Base-by-base conservation (phyloP, 2,888 invertebrate species). In the Aphidoletes aphidimyza region DNA sequence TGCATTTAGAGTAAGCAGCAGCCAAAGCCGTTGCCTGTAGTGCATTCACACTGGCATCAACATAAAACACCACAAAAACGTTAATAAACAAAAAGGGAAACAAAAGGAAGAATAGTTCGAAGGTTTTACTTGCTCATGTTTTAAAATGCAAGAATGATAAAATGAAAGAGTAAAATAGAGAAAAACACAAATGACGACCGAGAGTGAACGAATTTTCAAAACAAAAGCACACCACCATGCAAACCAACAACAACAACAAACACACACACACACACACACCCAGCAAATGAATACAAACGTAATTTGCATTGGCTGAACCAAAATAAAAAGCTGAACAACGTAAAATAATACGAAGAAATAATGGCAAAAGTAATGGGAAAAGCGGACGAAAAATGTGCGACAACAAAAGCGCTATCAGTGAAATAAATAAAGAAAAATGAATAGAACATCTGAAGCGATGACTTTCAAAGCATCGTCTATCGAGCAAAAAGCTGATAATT, bases 81-180 rank as follows among this genome's bases (percentile, higher is more conserved):
- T 37, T n/a, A 81, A 81, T 81, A 37, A 37, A 81, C 37, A 11
- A 39, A 49, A n/a, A 37, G n/a, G 37, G 37, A 37, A 37, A 81
- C 19, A 81, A 81, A 81, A n/a, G n/a, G n/a, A n/a, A 81, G 37
- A 37, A 81, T 81, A 37, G 37, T 36, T 81, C 81, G 81, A 37
- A 81, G 81, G 22, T 81, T n/a, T n/a, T n/a, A n/a, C n/a, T n/a
- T n/a, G n/a, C n/a, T 81, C 81, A 81, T 81, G n/a, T 81, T 81
- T 37, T 81, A n/a, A 37, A 81, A 81, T 81, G 81, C 81, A 22
- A 39, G 37, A 19, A 81, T n/a, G n/a, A n/a, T 81, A n/a, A 37
- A 81, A 81, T 81, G 81, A 37, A 22, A 39, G 37, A 19, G 37
- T n/a, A n/a, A n/a, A n/a, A n/a, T n/a, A n/a, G n/a, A n/a, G n/a